Base-by-base conservation (phyloP, 2,797 vertebrate genomes). In the Argya squamiceps region DNA sequence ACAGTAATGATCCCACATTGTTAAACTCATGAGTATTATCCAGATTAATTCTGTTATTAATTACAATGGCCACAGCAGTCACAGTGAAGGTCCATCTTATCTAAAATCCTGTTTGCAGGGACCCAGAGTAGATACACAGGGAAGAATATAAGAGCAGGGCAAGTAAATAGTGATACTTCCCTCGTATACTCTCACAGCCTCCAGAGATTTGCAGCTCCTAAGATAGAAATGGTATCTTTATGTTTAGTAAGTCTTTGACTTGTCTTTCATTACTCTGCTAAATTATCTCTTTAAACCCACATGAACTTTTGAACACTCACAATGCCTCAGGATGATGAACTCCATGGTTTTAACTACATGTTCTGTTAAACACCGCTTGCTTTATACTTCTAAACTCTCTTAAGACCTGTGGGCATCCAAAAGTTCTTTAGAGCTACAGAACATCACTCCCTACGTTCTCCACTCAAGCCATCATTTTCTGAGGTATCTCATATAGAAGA, bases 141-240 rank as follows among this genome's bases (percentile, higher is more conserved):
- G 90, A 96, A 92, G 90, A 94, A 53, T 55, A 9, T 69, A 81
- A 88, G 73, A 93, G 89, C 84, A 89, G 87, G 89, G 94, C 68
- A 94, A 96, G 85, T 95, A 90, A 96, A 92, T 21, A 88, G 69
- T 37, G 32, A 95, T 97, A 96, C 94, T 93, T 97, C 96, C 96
- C 96, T 97, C 8, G 12, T 50, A 90, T 69, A 96, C 93, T 96
- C 95, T 97, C 96, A 96, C 95, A 97, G 95, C 94, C 94, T 96
- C 95, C 95, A 97, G 93, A 95, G 94, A 96, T 81, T 92, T 93
- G 89, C 96, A 95, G 96, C 93, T 96, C 95, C 96, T 97, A 96
- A 96, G 94, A 97, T 53, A 96, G 94, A 97, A 97, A 97, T 19
- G 85, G 96, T 94, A 96, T 76, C 95, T 94, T 93, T 86, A 88